Percentiles rank a stretch among this genome's conserved stretches.
Evolutionary conservation across 2,888 invertebrate species (phyloP).

Genomic region (Yponomeuta evonymella): DNA sequence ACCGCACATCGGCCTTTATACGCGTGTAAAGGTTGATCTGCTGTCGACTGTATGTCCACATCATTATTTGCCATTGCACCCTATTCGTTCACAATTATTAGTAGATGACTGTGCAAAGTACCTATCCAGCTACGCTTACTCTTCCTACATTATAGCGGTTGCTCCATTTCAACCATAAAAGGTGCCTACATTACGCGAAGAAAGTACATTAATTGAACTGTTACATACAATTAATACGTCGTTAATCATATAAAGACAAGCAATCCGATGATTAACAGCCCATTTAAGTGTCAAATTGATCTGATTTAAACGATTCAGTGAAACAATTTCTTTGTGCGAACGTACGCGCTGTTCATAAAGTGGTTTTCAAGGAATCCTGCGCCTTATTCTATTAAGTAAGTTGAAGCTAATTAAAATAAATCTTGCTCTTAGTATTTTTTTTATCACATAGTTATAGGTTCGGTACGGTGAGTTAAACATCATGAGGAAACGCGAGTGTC

Average conservation of each 20-base stretch:
- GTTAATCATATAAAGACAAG: conserved; percentile 1
- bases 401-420: not conserved
- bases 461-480: too few species aligned
- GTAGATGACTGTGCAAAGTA: not conserved
- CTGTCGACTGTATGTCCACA: too few species aligned
- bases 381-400: conserved; percentile 1
- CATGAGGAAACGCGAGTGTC: too few species aligned
- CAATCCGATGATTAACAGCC: conserved; percentile 10
- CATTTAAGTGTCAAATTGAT: conserved; percentile 15
- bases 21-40: too few species aligned
- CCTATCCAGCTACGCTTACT: not conserved
- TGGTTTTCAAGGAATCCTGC: not conserved
- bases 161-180: not conserved
- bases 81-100: not conserved
- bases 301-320: conserved; percentile 15
- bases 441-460: too few species aligned
- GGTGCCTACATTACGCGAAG: not conserved
- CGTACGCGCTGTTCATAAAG: not conserved
- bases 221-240: conserved; percentile 9
- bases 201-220: conserved; percentile 7
- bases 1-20: too few species aligned
- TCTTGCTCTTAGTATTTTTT: too few species aligned
- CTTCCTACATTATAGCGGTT: not conserved
- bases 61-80: too few species aligned
- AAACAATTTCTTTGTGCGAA: conserved; percentile 12